Evolutionary conservation across 2,113 vertebrate genomes (phyloP).

Genomic region (Mormyrus lacerda): DNA sequence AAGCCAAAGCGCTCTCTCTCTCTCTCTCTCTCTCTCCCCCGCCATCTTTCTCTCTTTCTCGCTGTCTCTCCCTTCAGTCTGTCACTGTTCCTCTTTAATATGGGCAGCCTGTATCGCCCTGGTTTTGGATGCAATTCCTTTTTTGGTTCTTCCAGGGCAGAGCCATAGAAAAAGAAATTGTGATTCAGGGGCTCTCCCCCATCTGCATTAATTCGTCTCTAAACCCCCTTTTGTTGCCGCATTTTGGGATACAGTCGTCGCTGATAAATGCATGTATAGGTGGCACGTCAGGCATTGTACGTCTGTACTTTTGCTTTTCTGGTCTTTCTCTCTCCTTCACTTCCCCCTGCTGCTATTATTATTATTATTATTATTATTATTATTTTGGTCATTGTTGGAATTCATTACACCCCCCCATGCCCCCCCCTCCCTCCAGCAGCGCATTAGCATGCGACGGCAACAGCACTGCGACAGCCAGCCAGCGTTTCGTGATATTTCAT

Average conservation of each 20-base stretch:
- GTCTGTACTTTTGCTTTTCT: background rate
- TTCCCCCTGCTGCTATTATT: background rate
- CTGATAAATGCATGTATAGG: background rate
- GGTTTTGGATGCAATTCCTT: constrained; percentile 7
- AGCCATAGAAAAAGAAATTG: constrained; percentile 10
- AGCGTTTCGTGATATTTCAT: constrained; percentile 5
- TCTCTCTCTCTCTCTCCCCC: background rate
- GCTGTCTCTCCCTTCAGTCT: constrained; percentile 5
- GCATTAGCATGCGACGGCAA: constrained; percentile 1
- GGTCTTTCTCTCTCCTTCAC: background rate
- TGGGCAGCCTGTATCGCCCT: background rate
- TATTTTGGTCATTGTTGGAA: constrained; percentile 12
- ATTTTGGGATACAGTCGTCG: background rate
- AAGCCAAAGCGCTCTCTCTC: background rate
- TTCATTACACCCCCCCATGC: background rate
- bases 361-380: background rate
- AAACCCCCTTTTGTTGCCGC: constrained; percentile 4
- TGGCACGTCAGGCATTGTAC: constrained; percentile 2
- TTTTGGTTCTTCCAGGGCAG: constrained; percentile 12
- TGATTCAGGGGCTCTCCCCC: background rate
- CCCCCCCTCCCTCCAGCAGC: background rate
- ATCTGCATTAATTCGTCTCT: constrained; percentile 13
- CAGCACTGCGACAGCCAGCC: background rate
- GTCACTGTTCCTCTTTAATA: background rate
- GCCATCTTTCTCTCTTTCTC: background rate